Base-by-base conservation (phyloP, 2,113 vertebrate genomes). In the Edolisoma coerulescens region DNA sequence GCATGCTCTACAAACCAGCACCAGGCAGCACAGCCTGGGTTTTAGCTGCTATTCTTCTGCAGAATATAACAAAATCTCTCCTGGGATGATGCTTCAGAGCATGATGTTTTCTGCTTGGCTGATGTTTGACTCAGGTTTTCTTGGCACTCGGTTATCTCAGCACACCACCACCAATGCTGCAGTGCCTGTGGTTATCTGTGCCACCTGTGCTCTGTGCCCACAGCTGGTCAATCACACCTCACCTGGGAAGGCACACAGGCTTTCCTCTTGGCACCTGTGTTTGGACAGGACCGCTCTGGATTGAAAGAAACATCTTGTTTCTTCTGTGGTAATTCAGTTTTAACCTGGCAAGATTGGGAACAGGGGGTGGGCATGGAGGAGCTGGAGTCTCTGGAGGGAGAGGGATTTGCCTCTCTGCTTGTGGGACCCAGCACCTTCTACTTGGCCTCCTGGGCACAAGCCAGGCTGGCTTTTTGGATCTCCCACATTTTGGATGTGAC, bases 71-170 rank as follows among this genome's bases (percentile, higher is more conserved):
- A 79, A 79, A 92, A 68, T 73, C 64, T 75, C 86, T 80, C 60
- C 63, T 73, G 67, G 41, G 63, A 64, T 22, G 71, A 26, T 86
- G 63, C 68, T 65, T 83, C 44, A 37, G 37, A 86, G 75, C 24
- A 33, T 33, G 68, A 9, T 84, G 52, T 80, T 90, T 90, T 83
- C 57, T 88, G 49, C 79, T 88, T 69, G 86, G 67, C 44, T 86
- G 83, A 4, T 4, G 6, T 21, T 78, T 67, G 65, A n/a, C 54
- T 83, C 61, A 33, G 44, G 52, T 64, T 90, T 82, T 15, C 79
- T 83, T 96, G 79, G 70, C 76, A 17, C 61, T 82, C 5, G 0
- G 47, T 83, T 90, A 60, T 88, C 94, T 81, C 50, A 52, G 76
- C 18, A 33, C 49, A 77, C 7, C 84, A 80, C 64, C 37, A 27